Base-by-base conservation (phyloP, 2,888 invertebrate genomes). In the Ornithoptera alexandrae region DNA sequence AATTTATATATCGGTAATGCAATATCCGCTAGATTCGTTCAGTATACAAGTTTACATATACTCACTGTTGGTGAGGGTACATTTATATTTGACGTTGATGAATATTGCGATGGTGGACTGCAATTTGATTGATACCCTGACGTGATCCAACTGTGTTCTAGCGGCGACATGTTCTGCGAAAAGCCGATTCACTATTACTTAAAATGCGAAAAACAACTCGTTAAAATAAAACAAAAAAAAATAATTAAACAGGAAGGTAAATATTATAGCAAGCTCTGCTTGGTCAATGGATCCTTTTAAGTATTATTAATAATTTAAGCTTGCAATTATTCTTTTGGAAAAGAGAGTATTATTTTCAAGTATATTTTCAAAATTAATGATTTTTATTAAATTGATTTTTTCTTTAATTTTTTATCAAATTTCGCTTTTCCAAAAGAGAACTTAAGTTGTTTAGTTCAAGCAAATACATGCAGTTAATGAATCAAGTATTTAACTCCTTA, bases 81-180 rank as follows among this genome's bases (percentile, higher is more conserved):
- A 75, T 93, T 92, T 81, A 93, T 93, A 86, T 89, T 93, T 71
- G 90, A 93, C 76, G 88, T 90, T 18, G 93, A 93, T 50, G 93
- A 92, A 86, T 93, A 90, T 86, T 92, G 88, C 60, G 93, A 91
- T 72, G 93, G 89, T 82, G 93, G 90, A 87, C 92, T 94, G 91
- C 90, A 94, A 83, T 90, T 90, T 46, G 92, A 87, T 80, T 93
- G 93, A 82, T 93, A 93, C 68, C 89, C 89, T 65, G 94, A 93
- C 81, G 93, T 92, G 83, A 94, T 94, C 93, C 94, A 94, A 79
- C 90, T 94, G 84, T 95, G 95, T 80, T 96, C 95, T 87, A 95
- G 78, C 18, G 92, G 88, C 10, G 92, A 90, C 87, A 92, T 88
- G 59, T 88, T 92, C 92, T 92, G 92, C 22, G 88, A 90, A 70